Conservation (phyloP, 1,140 invertebrate species). For the Varroa destructor region DNA sequence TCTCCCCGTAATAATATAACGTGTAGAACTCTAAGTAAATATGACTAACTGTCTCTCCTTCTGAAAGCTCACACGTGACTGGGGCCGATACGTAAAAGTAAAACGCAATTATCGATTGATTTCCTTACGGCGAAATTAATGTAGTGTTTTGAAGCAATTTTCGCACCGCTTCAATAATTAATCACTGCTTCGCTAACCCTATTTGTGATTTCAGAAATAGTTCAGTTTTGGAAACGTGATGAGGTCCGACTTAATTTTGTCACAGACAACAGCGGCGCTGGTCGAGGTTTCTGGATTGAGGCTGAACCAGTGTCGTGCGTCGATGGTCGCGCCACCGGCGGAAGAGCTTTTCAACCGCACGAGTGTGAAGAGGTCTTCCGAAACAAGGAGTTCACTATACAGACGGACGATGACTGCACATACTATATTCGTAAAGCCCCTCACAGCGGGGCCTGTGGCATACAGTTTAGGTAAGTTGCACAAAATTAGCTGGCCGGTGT, state of each 20-base stretch:
- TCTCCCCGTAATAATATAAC: too few relatives aligned
- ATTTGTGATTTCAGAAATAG: conserved; percentile 30
- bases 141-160: too few relatives aligned
- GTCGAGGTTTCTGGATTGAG: conserved; percentile 35
- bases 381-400: conserved; percentile 29
- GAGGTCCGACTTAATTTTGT: conserved; percentile 33
- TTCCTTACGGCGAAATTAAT: too few relatives aligned
- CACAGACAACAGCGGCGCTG: conserved; percentile 30
- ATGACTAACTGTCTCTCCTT: too few relatives aligned
- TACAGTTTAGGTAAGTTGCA: conserved; percentile 10
- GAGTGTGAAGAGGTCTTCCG: conserved; percentile 26
- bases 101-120: too few relatives aligned
- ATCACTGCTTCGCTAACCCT: too few relatives aligned
- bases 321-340: conserved; percentile 6
- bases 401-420: conserved; percentile 27
- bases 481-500: not conserved
- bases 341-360: conserved; percentile 1
- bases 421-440: conserved; percentile 32
- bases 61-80: too few relatives aligned
- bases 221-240: conserved; percentile 31
- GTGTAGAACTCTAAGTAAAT: too few relatives aligned
- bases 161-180: too few relatives aligned
- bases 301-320: conserved; percentile 20
- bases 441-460: conserved; percentile 1
- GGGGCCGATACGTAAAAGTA: too few relatives aligned